Conservation (phyloP, 2,888 invertebrate species). For the Sepioteuthis lessoniana region DNA sequence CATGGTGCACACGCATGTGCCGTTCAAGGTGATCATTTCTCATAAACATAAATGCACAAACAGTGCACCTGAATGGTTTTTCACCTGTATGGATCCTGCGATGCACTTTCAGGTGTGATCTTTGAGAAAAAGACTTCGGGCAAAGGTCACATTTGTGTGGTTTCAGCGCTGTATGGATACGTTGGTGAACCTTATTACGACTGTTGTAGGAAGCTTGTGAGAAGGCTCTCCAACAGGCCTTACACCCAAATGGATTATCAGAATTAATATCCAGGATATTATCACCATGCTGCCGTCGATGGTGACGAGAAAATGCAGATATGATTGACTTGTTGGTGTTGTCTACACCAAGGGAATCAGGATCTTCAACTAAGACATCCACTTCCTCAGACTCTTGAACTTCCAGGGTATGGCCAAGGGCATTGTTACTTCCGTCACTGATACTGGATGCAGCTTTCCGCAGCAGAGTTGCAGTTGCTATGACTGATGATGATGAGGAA, state of each 20-base stretch:
- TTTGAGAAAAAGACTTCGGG: not conserved
- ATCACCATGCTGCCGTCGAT: not conserved
- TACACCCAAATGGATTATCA: constrained; percentile 40
- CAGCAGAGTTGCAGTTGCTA: not conserved
- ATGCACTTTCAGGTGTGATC: constrained; percentile 35
- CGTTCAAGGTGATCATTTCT: constrained; percentile 15
- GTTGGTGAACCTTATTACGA: constrained; percentile 34
- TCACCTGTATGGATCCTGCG: not conserved
- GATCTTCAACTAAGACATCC: not conserved
- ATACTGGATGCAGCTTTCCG: not conserved
- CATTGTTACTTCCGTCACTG: not conserved
- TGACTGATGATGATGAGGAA: not conserved
- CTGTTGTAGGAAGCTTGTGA: not conserved
- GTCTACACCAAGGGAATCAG: not conserved
- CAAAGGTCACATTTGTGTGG: constrained; percentile 6
- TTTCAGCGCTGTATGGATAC: not conserved
- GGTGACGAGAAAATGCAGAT: constrained; percentile 10
- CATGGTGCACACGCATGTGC: constrained; percentile 35
- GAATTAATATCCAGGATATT: not conserved
- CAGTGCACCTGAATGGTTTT: not conserved
- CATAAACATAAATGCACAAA: not conserved
- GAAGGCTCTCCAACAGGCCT: constrained; percentile 38
- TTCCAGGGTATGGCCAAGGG: not conserved
- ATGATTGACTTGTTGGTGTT: not conserved
- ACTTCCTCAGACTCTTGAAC: not conserved